phyloP scores from a whole-genome alignment of 2,113 vertebrate genomes.

The Brienomyrus brachyistius region DNA sequence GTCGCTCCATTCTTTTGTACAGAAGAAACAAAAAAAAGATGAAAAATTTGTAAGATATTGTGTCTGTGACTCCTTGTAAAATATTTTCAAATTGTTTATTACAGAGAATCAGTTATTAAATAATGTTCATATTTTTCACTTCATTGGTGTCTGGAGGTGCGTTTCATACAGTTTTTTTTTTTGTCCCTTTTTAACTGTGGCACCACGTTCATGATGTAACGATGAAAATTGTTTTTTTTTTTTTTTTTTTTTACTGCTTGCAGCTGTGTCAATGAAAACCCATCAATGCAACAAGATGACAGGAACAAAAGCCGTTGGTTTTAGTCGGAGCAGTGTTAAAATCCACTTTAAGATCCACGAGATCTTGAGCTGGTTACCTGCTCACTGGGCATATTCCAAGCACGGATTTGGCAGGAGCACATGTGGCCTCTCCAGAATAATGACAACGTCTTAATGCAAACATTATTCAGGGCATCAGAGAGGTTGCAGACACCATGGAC shows the following conservation, averaged over 20 bases:
- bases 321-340: neutral
- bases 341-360: neutral
- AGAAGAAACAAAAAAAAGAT: slow-evolving; percentile 71
- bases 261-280: neutral
- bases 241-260: neutral
- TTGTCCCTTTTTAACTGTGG: neutral
- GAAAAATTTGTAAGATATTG: slow-evolving; percentile 96
- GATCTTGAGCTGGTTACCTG: neutral
- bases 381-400: neutral
- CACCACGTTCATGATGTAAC: neutral
- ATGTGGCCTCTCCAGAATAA: neutral
- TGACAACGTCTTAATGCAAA: neutral
- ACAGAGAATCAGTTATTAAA: slow-evolving; percentile 99
- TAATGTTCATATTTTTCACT: slow-evolving; percentile 99
- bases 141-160: slow-evolving; percentile 60
- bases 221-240: neutral
- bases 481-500: neutral
- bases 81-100: slow-evolving; percentile 99
- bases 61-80: slow-evolving; percentile 99
- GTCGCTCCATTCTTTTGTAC: slow-evolving; percentile 86
- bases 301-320: neutral
- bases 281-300: neutral
- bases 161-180: neutral
- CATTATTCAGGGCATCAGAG: neutral
- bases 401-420: neutral